Evolutionary conservation across 2,888 invertebrate genomes (phyloP).

Genomic region (Melipona bicolor): DNA sequence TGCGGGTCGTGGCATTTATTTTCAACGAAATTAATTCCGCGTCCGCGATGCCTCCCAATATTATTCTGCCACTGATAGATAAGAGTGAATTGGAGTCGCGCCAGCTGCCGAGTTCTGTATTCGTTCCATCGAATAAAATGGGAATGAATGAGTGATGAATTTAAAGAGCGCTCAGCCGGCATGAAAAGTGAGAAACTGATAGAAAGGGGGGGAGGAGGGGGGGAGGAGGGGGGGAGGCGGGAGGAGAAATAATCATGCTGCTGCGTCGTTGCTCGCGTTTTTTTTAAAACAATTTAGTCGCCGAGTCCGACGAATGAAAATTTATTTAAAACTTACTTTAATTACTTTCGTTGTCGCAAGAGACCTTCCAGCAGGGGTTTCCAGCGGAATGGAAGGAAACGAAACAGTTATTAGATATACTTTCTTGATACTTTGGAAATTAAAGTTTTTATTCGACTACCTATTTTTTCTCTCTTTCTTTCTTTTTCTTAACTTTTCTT

Average conservation of each 20-base stretch:
- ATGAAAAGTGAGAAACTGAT: conserved; percentile 51
- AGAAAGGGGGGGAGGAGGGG: not conserved
- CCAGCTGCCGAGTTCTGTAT: conserved; percentile 65
- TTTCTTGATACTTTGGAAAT: not conserved
- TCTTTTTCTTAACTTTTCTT: not conserved
- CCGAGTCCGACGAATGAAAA: not conserved
- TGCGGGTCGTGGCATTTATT: conserved; percentile 40
- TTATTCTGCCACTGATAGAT: conserved; percentile 65
- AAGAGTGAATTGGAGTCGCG: conserved; percentile 67
- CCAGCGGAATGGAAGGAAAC: not conserved
- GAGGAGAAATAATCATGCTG: conserved; percentile 19
- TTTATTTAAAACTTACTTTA: not conserved
- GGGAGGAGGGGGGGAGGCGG: no score
- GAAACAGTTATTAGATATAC: not conserved
- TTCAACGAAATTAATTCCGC: conserved; percentile 62
- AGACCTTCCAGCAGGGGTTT: not conserved
- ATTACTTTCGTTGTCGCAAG: not conserved
- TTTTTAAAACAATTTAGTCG: conserved; percentile 35
- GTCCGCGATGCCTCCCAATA: conserved; percentile 58
- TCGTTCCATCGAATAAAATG: conserved; percentile 64
- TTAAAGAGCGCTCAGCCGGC: conserved; percentile 56
- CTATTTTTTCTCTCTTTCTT: not conserved
- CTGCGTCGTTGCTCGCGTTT: not conserved
- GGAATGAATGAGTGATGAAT: conserved; percentile 67
- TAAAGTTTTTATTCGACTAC: not conserved